These are phyloP conservation scores for Naso thynnoides DNA, from an alignment of 2,797 vertebrate genomes.

Conservation along the genomic window DNA sequence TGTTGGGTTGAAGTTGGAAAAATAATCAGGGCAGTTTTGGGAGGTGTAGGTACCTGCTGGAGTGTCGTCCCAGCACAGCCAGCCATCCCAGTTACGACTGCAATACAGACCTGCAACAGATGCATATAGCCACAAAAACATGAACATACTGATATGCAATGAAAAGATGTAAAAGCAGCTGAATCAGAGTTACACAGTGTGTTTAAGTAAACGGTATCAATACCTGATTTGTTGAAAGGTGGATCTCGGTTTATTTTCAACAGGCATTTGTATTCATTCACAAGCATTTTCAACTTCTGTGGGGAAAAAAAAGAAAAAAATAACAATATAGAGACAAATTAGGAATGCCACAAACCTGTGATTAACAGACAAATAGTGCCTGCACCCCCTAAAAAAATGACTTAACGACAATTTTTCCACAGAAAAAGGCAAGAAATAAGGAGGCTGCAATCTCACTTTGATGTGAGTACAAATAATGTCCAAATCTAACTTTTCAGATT, in stretches of 20 bases:
- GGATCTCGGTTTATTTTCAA: conserved; percentile 59
- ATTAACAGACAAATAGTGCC: too few relatives aligned
- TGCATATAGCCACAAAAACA: conserved; percentile 24
- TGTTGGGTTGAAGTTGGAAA: conserved; percentile 88
- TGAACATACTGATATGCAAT: background rate
- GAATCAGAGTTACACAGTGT: background rate
- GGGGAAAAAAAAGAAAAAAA: background rate
- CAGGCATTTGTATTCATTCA: conserved; percentile 58
- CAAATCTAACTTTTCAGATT: background rate
- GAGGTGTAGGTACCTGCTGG: conserved; percentile 83
- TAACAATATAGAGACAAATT: background rate
- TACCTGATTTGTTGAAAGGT: conserved; percentile 61
- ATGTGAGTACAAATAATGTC: background rate
- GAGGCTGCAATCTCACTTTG: background rate
- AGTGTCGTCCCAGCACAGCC: conserved; percentile 95
- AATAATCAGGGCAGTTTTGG: conserved; percentile 92
- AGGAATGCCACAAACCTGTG: background rate
- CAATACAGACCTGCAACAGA: conserved; percentile 85
- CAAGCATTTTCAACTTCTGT: conserved; percentile 60
- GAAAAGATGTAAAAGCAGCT: background rate
- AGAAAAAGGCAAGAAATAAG: background rate
- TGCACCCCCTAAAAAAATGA: too few relatives aligned
- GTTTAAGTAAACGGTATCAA: background rate
- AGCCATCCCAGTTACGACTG: conserved; percentile 94
- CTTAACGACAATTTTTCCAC: background rate